These are phyloP conservation scores for Coenonympha arcania DNA, from an alignment of 2,888 invertebrate genomes.

Conservation along the genomic window DNA sequence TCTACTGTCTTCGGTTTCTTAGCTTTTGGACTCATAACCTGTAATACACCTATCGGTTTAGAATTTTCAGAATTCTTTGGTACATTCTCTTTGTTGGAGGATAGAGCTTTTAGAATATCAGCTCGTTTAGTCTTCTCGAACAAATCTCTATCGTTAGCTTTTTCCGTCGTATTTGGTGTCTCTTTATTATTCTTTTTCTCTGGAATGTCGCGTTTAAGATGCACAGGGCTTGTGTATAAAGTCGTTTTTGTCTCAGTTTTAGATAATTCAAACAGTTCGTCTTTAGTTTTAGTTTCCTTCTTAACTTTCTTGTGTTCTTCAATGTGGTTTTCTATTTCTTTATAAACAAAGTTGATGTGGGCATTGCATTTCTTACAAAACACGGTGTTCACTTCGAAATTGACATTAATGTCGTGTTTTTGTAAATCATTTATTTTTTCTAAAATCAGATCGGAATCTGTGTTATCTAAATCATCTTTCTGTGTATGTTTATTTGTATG, in stretches of 20 bases:
- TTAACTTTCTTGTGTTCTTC: constrained; percentile 27
- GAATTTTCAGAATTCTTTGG: neutral
- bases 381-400: constrained; percentile 33
- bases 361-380: constrained; percentile 35
- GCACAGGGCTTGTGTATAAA: constrained; percentile 11
- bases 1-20: constrained; percentile 8
- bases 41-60: neutral
- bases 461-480: neutral
- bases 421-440: constrained; percentile 32
- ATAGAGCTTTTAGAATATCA: neutral
- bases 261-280: neutral
- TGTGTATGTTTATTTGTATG: too few relatives aligned
- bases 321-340: constrained; percentile 34
- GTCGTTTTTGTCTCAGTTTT: constrained; percentile 1
- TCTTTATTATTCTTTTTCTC: constrained; percentile 27
- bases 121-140: neutral
- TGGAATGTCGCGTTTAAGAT: neutral
- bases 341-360: constrained; percentile 27
- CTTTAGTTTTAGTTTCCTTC: constrained; percentile 2
- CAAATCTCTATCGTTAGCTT: neutral
- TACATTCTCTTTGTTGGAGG: neutral
- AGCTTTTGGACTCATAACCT: neutral
- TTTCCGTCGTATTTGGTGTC: constrained; percentile 26
- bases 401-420: constrained; percentile 35
- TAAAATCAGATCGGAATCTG: constrained; percentile 26